Evolutionary conservation across 2,888 invertebrate genomes (phyloP), one percentile per base, ranked within the genome.

Genomic region (Apamea epomidion): DNA sequence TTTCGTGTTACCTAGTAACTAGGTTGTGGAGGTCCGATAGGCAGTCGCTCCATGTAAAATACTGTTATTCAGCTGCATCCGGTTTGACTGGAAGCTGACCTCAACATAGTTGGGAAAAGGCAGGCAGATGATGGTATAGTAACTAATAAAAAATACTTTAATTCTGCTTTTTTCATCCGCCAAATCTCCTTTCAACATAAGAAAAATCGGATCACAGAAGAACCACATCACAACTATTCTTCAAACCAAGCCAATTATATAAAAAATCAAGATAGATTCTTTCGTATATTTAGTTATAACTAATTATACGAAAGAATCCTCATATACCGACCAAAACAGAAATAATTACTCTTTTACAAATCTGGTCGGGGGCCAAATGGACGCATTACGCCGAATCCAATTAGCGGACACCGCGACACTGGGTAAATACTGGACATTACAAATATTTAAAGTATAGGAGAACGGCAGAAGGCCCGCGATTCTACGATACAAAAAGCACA

Each of bases 311-410:
- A 21, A 72, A 37, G 37, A 72, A 37, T 58, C 12, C 72, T 37
- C n/a, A 68, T 37, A 4, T 58, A 62, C 16, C 2, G 4, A 45
- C 29, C 65, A 74, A 71, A 69, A 42, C 29, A 51, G 37, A 84
- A 76, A 84, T 84, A 74, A 84, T 82, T 64, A 81, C 82, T 54
- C 75, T 65, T 71, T 67, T 32, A 54, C 60, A 70, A 82, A 81
- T 81, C 67, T 64, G 78, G 21, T 37, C 7, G 73, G 21, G 58
- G 58, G 42, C 58, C 2, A 54, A 81, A 81, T 58, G 54, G 32
- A n/a, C 51, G 54, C 25, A 42, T 74, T 51, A 65, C 65, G 29
- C 45, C 14, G 73, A n/a, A 51, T 78, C 85, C 82, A 85, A 85
- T 85, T 85, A 85, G 79, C 29, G 70, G 25, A 25, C 42, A 85